Evolutionary conservation across 2,888 invertebrate genomes (phyloP), one percentile per base, ranked within the genome.

Genomic region (Lypha dubia): DNA sequence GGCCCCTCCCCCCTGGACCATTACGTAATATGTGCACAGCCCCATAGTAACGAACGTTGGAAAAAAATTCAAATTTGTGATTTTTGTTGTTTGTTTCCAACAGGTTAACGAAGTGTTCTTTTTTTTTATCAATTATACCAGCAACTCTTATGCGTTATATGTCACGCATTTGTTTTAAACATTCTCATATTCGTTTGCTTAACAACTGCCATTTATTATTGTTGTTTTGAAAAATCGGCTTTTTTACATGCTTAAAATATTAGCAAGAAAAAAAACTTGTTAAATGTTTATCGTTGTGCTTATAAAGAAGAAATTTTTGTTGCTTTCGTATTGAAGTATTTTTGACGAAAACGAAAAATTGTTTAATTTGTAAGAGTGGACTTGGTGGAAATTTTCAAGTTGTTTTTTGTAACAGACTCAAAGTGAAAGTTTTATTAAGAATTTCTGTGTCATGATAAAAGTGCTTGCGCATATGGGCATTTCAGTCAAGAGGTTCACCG

Each of bases 121-220:
- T 41, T 65, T 53, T 44, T 1, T 38, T 17, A 32, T 35, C 15
- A 20, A 53, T 41, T 41, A 44, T 13, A 17, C 53, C 11, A 74
- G 53, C 35, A 79, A 83, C 75, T 77, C 44, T 75, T 70, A 79
- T 84, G 83, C 85, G 56, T 85, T 70, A 85, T 83, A 81, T 85
- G 85, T 85, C 83, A 86, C 85, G 85, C 85, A 82, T 80, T 79
- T 81, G 79, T 68, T 62, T n/a, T 11, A 41, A 81, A 81, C 35
- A 38, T 22, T 24, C 44, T 53, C 13, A 76, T 63, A 20, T 11
- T 65, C 51, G 67, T 35, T 32, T 15, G 67, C 28, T 24, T 67
- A 38, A 53, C 20, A 35, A 68, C 63, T 46, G 22, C 17, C 62
- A 49, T 51, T 53, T 24, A 51, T 51, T 49, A 38, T 3, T 6